phyloP scores from a whole-genome alignment of 2,888 invertebrate species.

The Hipparchia sbordonii region DNA sequence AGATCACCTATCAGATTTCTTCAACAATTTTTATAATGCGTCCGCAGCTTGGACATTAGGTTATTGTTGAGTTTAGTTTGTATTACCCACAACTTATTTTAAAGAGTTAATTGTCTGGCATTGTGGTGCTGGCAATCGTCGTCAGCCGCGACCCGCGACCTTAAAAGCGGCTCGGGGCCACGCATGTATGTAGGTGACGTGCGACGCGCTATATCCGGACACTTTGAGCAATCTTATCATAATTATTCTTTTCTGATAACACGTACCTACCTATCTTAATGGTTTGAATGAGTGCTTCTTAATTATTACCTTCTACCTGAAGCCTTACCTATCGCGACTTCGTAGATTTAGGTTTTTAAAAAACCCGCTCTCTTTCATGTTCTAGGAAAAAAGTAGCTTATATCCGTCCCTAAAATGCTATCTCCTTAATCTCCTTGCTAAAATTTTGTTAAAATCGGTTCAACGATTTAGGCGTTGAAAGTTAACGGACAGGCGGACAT shows the following conservation, averaged over 20 bases:
- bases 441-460: too few relatives aligned
- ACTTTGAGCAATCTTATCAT: conserved; percentile 32
- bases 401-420: too few relatives aligned
- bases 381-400: background rate
- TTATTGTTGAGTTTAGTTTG: background rate
- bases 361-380: background rate
- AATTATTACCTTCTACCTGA: background rate
- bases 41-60: background rate
- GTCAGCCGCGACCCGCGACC: conserved; percentile 66
- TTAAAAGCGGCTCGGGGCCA: conserved; percentile 75
- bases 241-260: conserved; percentile 18
- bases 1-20: background rate
- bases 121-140: conserved; percentile 79
- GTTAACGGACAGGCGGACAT: too few relatives aligned
- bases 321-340: too few relatives aligned
- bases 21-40: background rate
- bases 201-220: conserved; percentile 42
- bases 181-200: conserved; percentile 59
- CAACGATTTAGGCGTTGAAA: too few relatives aligned
- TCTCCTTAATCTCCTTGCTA: too few relatives aligned
- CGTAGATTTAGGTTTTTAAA: too few relatives aligned
- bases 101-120: conserved; percentile 78
- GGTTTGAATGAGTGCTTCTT: conserved; percentile 3
- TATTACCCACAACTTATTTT: conserved; percentile 1
- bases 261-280: conserved; percentile 14